These are phyloP conservation scores for Ectobius pallidus DNA, from an alignment of 2,888 invertebrate genomes.

Conservation along the genomic window DNA sequence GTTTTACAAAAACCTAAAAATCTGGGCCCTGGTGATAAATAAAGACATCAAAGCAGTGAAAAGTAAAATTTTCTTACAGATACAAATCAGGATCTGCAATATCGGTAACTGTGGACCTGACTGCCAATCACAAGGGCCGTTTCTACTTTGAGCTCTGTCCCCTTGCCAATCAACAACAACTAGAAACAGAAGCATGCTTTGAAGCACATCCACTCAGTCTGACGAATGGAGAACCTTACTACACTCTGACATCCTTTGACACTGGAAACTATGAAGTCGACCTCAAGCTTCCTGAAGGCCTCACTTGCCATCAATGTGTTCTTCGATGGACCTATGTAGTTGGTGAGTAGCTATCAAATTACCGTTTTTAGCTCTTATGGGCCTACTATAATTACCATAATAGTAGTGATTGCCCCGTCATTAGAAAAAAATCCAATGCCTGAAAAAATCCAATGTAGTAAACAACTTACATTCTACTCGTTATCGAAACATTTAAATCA, in stretches of 20 bases:
- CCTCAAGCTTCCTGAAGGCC: constrained; percentile 44
- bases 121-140: constrained; percentile 59
- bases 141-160: constrained; percentile 60
- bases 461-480: no score
- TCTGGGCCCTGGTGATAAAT: no score
- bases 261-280: constrained; percentile 49
- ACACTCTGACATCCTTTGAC: constrained; percentile 44
- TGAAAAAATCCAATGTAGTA: no score
- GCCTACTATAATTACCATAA: no score
- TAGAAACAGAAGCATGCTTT: constrained; percentile 62
- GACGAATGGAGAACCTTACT: constrained; percentile 49
- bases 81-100: constrained; percentile 50
- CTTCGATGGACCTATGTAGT: constrained; percentile 41
- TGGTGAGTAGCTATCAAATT: no score
- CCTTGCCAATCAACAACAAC: constrained; percentile 52
- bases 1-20: no score
- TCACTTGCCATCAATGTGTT: constrained; percentile 41
- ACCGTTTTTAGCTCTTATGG: no score
- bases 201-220: constrained; percentile 52
- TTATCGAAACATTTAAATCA: no score
- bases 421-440: no score
- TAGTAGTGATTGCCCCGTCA: no score
- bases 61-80: constrained; percentile 46
- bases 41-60: no score
- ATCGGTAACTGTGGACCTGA: constrained; percentile 52